A percentile compares a stretch with the other conserved stretches of the same genome.
Conservation (phyloP, 1,140 invertebrate species). For the Antheraea mylitta region DNA sequence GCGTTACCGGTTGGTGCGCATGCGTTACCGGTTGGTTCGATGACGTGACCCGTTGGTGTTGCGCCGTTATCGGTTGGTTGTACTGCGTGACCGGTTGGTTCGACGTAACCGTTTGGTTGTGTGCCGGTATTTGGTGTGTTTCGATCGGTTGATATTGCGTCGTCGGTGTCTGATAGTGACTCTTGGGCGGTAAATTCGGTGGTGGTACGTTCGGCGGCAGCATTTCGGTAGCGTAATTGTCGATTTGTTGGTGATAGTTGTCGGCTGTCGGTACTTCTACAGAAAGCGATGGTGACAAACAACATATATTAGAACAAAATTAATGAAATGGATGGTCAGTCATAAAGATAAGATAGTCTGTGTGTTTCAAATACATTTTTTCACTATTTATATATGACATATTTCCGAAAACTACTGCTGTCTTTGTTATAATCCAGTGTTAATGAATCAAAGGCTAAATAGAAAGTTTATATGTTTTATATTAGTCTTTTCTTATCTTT, state of each 20-base stretch:
- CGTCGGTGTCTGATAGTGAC: slow-evolving; percentile 59
- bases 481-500: not conserved
- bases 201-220: slow-evolving; percentile 50
- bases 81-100: not conserved
- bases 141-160: slow-evolving; percentile 25
- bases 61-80: not conserved
- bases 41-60: slow-evolving; percentile 6
- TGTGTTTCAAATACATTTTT: too few relatives aligned
- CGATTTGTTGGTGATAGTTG: slow-evolving; percentile 70
- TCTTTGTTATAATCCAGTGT: too few relatives aligned
- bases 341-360: slow-evolving; percentile 17
- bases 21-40: slow-evolving; percentile 11
- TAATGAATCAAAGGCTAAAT: too few relatives aligned
- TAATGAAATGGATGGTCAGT: slow-evolving; percentile 15
- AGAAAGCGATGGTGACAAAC: slow-evolving; percentile 30
- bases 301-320: slow-evolving; percentile 28
- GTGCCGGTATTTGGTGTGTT: slow-evolving; percentile 27
- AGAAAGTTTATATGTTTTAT: not conserved
- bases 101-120: slow-evolving; percentile 9
- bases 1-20: slow-evolving; percentile 1
- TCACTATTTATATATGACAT: not conserved
- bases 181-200: slow-evolving; percentile 59
- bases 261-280: slow-evolving; percentile 56
- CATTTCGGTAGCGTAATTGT: slow-evolving; percentile 73
- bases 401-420: too few relatives aligned